Base-by-base conservation (phyloP, 2,113 vertebrate genomes). In the Martes martes region DNA sequence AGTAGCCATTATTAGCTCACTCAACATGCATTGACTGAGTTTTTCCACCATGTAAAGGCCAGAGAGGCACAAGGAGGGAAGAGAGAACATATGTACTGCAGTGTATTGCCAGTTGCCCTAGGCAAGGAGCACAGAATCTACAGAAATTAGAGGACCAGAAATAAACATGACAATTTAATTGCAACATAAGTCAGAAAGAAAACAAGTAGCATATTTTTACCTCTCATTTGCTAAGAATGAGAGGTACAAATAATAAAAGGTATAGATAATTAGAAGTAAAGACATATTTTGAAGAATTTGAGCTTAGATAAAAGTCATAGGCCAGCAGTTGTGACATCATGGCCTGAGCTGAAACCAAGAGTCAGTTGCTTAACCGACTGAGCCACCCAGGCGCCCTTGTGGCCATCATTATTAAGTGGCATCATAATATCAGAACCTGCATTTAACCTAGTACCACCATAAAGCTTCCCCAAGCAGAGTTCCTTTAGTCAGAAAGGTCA, bases 81-180 rank as follows among this genome's bases (percentile, higher is more conserved):
- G 23, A 7, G 23, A 61, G 16, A 45, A 50, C 15, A n/a, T 2
- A 13, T 47, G 26, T 3, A 23, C 6, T 50, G 6, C 7, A 19
- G 4, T 47, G 26, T 26, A 11, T 6, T 9, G 3, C 9, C 7
- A 18, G 61, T 18, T 9, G 1, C 11, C 33, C 6, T 15, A 7
- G 6, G 0, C 0, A 8, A 26, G 26, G 16, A 42, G 7, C 69
- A 76, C 9, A 36, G 45, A 69, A 19, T 80, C 57, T n/a, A 7
- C 3, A 42, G 26, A 91, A 39, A 85, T 47, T 39, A 69, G 6
- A 91, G 36, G 6, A 61, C 45, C 55, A 65, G 63, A 83, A 87
- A 63, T 14, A 42, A 74, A 90, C 6, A 11, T 42, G 57, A 45
- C 57, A n/a, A 47, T 78, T 78, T 33, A 86, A 31, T 11, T 36